phyloP scores from a whole-genome alignment of 2,888 invertebrate genomes.

The Mesodorylaimus sp. region DNA sequence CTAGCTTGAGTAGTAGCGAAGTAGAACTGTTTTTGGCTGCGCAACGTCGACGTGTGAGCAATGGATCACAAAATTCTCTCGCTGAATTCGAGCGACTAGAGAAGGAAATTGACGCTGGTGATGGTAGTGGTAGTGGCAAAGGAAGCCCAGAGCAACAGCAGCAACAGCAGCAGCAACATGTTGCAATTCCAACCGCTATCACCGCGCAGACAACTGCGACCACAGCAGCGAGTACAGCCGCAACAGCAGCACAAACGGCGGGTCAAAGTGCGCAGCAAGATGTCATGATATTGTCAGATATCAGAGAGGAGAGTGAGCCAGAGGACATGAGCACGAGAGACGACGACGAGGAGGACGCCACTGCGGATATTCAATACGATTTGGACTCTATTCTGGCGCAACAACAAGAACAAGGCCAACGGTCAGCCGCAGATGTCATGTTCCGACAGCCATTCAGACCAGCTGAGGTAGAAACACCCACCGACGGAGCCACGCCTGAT shows the following conservation, averaged over 20 bases:
- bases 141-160: constrained; percentile 13
- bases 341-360: constrained; percentile 22
- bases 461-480: too few species aligned
- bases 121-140: constrained; percentile 14
- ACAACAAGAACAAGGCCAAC: too few species aligned
- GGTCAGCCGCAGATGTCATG: too few species aligned
- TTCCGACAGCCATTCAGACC: too few species aligned
- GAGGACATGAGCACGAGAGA: constrained; percentile 27
- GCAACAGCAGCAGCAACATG: background rate
- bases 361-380: background rate
- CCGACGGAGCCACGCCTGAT: background rate
- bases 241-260: background rate
- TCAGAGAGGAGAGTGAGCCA: constrained; percentile 25
- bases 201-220: background rate
- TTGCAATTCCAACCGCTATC: background rate
- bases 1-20: constrained; percentile 20
- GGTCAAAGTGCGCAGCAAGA: too few species aligned
- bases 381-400: background rate
- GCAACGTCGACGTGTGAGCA: background rate
- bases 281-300: constrained; percentile 27
- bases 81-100: constrained; percentile 22
- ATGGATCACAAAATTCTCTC: constrained; percentile 8
- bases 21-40: constrained; percentile 16
- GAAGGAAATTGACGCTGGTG: constrained; percentile 17
- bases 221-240: constrained; percentile 4